Base-by-base conservation (phyloP, 2,113 vertebrate genomes). In the Brachypodius melanocephalos region DNA sequence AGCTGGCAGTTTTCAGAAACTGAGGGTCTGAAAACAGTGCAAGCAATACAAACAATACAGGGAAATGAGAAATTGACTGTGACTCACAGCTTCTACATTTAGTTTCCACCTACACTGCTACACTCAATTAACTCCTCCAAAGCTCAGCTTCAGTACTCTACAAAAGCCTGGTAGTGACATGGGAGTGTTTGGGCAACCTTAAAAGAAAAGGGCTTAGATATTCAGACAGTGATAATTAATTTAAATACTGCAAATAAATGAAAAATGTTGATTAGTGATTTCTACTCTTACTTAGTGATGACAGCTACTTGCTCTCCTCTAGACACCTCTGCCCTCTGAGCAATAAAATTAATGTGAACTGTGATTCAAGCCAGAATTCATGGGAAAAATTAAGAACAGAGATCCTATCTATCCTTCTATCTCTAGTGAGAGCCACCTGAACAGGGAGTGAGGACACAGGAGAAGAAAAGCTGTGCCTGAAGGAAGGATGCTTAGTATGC, bases 21-120 rank as follows among this genome's bases (percentile, higher is more conserved):
- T 2, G 2, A 49, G 75, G 55, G 32, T 93, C 74, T 82, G 42
- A 71, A 91, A 82, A 79, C 58, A 85, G 36, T 32, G 26, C n/a
- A 38, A 85, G 85, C 45, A 85, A 46, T 32, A 81, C 88, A 93
- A 96, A 95, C 81, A 93, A 89, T 95, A 65, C 55, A 67, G 59
- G 79, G 76, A 88, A 90, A 74, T 5, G 3, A 90, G 80, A 42
- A 52, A 91, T 52, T 85, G 80, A 79, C 73, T 68, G 77, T 95
- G 93, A 92, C 62, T 94, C 95, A 96, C 40, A 59, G 62, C 61
- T 87, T 55, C 78, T 68, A 63, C 49, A 51, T 62, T 88, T 76
- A 46, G 38, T 85, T 90, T 85, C 94, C 95, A 95, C 93, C 87
- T 94, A 92, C 94, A 81, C 61, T 52, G 79, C 73, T 91, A 61